Conservation (phyloP, 2,113 vertebrate genomes). For the Xerus inauris region DNA sequence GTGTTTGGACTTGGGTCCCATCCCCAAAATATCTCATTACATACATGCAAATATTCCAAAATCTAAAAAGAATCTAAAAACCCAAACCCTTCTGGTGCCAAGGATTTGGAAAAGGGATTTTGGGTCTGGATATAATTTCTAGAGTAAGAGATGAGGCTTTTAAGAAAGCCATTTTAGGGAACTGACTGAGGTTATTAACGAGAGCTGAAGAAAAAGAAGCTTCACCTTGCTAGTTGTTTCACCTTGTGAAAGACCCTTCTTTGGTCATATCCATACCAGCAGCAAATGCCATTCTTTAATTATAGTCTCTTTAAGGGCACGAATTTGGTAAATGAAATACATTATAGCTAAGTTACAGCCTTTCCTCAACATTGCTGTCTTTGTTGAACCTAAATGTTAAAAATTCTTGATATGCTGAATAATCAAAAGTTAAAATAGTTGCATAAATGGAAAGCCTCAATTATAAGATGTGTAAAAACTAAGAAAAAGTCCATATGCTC, state of each 20-base stretch:
- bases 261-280: slow-evolving; percentile 24
- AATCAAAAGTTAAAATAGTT: background rate
- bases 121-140: background rate
- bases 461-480: background rate
- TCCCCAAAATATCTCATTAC: background rate
- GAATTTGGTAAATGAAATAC: background rate
- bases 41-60: background rate
- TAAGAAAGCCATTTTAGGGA: background rate
- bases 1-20: background rate
- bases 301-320: background rate
- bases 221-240: background rate
- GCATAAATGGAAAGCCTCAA: background rate
- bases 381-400: background rate
- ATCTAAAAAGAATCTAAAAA: background rate
- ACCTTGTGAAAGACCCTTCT: background rate
- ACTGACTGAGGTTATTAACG: background rate
- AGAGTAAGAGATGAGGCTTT: background rate
- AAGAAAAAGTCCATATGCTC: background rate
- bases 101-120: background rate
- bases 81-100: background rate
- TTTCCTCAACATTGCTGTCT: background rate
- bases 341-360: background rate
- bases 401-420: background rate
- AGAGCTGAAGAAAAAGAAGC: background rate
- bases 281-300: slow-evolving; percentile 16